Evolutionary conservation across 2,888 invertebrate species (phyloP).

Genomic region (Agapostemon virescens): DNA sequence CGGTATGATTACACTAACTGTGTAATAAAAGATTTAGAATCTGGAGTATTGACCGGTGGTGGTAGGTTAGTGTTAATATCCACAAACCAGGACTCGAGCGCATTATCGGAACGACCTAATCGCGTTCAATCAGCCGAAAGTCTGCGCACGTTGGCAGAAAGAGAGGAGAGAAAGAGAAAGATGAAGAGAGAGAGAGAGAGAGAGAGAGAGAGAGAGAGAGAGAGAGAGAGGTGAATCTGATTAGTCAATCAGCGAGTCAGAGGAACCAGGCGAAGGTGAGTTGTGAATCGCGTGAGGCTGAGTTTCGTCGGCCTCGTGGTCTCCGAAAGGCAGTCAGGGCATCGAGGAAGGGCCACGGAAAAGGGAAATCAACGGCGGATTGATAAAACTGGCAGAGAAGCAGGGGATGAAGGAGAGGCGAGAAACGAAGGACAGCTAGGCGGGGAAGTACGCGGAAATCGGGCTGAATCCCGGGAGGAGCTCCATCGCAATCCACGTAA

Average conservation of each 20-base stretch:
- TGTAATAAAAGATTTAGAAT: too few species aligned
- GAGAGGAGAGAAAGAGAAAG: slow-evolving; percentile 1
- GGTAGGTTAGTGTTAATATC: too few species aligned
- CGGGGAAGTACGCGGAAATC: slow-evolving; percentile 61
- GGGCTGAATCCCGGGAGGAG: slow-evolving; percentile 52
- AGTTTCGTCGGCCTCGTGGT: not conserved
- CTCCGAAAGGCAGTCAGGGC: slow-evolving; percentile 11
- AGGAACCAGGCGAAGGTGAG: slow-evolving; percentile 38
- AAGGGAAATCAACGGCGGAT: slow-evolving; percentile 49
- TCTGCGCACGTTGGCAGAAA: slow-evolving; percentile 47
- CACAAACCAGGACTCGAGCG: slow-evolving; percentile 65
- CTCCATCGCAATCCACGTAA: slow-evolving; percentile 63
- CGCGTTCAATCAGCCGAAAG: slow-evolving; percentile 64
- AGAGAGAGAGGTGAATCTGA: slow-evolving; percentile 58
- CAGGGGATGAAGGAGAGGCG: slow-evolving; percentile 3
- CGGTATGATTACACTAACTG: too few species aligned
- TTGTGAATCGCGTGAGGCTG: slow-evolving; percentile 13
- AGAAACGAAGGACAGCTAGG: slow-evolving; percentile 34
- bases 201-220: slow-evolving; percentile 18
- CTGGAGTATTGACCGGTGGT: too few species aligned
- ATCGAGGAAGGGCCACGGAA: slow-evolving; percentile 24
- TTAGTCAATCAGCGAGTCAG: slow-evolving; percentile 64
- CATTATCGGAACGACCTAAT: slow-evolving; percentile 63
- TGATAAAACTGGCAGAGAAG: slow-evolving; percentile 35
- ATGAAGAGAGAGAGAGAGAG: slow-evolving; percentile 20